Evolutionary conservation across 2,797 vertebrate species (phyloP).

Genomic region (Microhierax caerulescens): DNA sequence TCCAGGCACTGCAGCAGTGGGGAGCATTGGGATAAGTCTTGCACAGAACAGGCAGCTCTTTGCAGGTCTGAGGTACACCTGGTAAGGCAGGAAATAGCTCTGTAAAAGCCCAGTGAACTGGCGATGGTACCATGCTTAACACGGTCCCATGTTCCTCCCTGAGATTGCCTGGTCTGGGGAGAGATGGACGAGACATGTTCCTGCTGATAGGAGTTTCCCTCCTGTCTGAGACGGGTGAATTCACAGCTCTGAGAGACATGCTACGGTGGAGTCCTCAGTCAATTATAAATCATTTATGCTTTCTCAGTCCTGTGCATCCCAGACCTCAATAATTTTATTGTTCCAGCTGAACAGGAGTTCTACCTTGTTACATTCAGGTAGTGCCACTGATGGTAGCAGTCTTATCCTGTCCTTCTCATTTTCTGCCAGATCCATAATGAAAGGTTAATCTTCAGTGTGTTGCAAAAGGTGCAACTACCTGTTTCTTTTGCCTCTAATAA

Average conservation of each 20-base stretch:
- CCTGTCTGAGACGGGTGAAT: neutral
- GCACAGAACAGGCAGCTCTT: neutral
- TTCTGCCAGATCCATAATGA: conserved; percentile 18
- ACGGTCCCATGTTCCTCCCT: neutral
- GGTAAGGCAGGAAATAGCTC: neutral
- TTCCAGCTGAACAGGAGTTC: conserved; percentile 28
- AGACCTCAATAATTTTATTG: conserved; percentile 3
- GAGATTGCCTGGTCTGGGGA: neutral
- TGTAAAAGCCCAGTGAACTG: neutral
- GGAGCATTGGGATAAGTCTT: neutral
- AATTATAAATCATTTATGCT: conserved; percentile 10
- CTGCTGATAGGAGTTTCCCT: neutral
- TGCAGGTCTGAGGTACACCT: neutral
- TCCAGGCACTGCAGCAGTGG: neutral
- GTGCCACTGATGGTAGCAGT: neutral
- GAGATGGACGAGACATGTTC: rapidly evolving
- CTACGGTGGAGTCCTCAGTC: neutral
- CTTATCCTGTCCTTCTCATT: conserved; percentile 23
- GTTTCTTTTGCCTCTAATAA: conserved; percentile 1
- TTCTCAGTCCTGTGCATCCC: neutral
- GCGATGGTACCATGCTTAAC: neutral
- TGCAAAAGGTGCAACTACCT: neutral
- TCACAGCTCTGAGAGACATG: neutral
- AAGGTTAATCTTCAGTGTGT: conserved; percentile 29
- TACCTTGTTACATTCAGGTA: conserved; percentile 47